A percentile compares a stretch with the other conserved stretches of the same genome.
These are phyloP conservation scores for Antigone vipio DNA, from an alignment of 2,113 vertebrate genomes.

Conservation along the genomic window DNA sequence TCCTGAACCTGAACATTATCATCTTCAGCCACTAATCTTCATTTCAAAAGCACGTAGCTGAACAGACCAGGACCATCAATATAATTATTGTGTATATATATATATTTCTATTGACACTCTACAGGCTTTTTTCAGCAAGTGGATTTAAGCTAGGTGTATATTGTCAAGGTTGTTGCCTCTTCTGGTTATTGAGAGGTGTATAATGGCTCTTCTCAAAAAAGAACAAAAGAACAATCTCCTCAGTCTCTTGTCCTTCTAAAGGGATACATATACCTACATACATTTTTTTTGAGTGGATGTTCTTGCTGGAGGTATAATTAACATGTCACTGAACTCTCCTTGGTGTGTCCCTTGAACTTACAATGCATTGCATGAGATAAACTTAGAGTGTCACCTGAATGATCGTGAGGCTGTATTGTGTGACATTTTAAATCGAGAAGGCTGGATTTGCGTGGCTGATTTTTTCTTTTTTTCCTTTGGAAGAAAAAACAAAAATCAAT, in stretches of 20 bases:
- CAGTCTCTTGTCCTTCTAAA: not conserved
- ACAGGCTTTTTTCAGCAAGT: not conserved
- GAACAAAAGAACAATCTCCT: constrained; percentile 5
- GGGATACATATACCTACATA: not conserved
- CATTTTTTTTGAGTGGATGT: not conserved
- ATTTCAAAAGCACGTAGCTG: not conserved
- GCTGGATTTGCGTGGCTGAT: not conserved
- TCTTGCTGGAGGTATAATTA: constrained; percentile 32
- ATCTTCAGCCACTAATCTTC: constrained; percentile 6
- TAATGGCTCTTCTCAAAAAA: not conserved
- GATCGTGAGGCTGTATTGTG: constrained; percentile 9
- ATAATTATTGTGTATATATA: not conserved
- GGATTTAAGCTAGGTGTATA: not conserved
- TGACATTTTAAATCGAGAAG: constrained; percentile 62
- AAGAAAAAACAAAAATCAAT: constrained; percentile 64
- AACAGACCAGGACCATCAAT: not conserved
- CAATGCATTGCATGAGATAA: not conserved
- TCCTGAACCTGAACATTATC: not conserved
- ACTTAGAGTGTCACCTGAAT: constrained; percentile 27
- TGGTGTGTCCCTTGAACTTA: constrained; percentile 20
- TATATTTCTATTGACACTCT: constrained; percentile 14
- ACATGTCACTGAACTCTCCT: constrained; percentile 45
- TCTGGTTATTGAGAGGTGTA: not conserved
- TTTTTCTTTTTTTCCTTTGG: not conserved
- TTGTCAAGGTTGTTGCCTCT: constrained; percentile 5